Conservation (phyloP, 2,113 vertebrate genomes). For the Hypanus sabinus region DNA sequence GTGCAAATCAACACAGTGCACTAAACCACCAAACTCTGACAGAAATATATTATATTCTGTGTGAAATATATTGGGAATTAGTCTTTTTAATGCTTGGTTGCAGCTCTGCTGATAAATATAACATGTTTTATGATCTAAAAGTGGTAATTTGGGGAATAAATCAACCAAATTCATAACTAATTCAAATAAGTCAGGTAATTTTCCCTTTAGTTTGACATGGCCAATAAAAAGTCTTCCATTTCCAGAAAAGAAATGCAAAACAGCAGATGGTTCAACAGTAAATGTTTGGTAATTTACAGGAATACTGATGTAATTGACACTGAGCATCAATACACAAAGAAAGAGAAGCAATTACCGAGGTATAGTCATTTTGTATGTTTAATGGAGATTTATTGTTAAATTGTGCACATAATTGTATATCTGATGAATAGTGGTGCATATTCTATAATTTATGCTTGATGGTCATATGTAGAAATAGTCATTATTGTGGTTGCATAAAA, state of each 20-base stretch:
- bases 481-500: not conserved
- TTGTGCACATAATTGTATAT: not conserved
- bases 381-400: constrained; percentile 18
- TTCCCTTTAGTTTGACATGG: not conserved
- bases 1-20: too few species aligned
- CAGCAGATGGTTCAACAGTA: not conserved
- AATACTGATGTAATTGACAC: not conserved
- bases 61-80: not conserved
- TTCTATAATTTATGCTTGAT: not conserved
- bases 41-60: not conserved
- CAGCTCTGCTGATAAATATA: not conserved
- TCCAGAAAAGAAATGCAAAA: not conserved
- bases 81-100: not conserved
- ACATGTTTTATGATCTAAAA: not conserved
- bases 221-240: constrained; percentile 12
- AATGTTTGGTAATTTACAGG: constrained; percentile 18
- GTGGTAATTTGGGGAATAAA: not conserved
- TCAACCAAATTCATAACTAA: not conserved
- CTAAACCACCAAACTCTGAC: not conserved
- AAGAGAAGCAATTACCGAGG: not conserved
- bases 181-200: not conserved
- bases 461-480: not conserved
- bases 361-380: not conserved
- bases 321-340: constrained; percentile 2
- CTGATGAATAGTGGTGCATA: not conserved